Evolutionary conservation across 2,888 invertebrate genomes (phyloP), one percentile per base, ranked within the genome.

Genomic region (Barypeithes pellucidus): DNA sequence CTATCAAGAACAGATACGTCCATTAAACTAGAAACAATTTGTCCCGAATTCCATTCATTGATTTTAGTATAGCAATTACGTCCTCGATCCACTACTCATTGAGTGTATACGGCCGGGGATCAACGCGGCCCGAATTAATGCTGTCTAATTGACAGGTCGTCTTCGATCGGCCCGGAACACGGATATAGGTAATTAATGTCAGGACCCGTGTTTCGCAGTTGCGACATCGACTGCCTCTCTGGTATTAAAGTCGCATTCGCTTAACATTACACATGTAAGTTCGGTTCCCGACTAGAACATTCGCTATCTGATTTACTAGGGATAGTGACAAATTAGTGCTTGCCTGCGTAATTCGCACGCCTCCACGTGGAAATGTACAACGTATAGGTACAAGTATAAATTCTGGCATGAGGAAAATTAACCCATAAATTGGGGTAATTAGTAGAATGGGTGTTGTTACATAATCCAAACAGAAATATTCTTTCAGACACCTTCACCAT

Each of bases 151-250:
- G 86, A 86, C 86, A 86, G 86, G 84, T 85, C 84, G 84, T 85
- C 85, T 85, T 84, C 85, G 84, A 85, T 84, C 83, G 84, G 80
- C 78, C 81, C 80, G 83, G 83, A 84, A 85, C 85, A 85, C 84
- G 85, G 85, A 86, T 86, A 84, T 85, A 85, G 85, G 85, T 86
- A 86, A 86, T 86, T 85, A 86, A 85, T 84, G 86, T 86, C 86
- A 85, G 83, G 83, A 84, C 84, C 85, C 85, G 84, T 84, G 85
- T 85, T 84, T 82, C 66, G 69, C 74, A 63, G 65, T 43, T 59
- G 52, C 57, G 72, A 67, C 60, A 52, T 60, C 60, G 62, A 75
- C 73, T 75, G 73, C 63, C 60, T 75, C 75, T 72, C 72, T 70
- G 78, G 80, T 73, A 83, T 84, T 82, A 82, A 80, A 82, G 81